Evolutionary conservation across 1,140 invertebrate genomes (phyloP), one percentile per base, ranked within the genome.

Genomic region (Philotrypesis tridentata): DNA sequence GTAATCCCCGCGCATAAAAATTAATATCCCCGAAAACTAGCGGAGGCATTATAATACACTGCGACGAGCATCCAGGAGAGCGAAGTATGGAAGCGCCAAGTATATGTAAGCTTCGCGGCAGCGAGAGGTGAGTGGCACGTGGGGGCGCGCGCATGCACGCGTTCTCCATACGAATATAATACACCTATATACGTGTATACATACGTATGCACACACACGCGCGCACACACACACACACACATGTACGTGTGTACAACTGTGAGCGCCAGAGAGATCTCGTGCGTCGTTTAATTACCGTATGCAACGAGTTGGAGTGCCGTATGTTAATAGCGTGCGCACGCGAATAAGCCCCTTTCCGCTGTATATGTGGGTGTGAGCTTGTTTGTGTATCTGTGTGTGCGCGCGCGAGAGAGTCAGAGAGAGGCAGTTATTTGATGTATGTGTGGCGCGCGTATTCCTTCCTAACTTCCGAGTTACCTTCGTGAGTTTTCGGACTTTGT

Each of bases 231-330:
- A 14, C 29, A 12, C 29, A 33, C 67, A 33, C 17, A 70, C 17
- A 70, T 14, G 31, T 21, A 70, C 3, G 7, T 33, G 29, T n/a
- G 6, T 33, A 31, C 14, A 21, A 71, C 33, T 33, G 21, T 68
- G 27, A 21, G 31, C 63, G n/a, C 11, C 17, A 29, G 40, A 21
- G 37, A 68, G 25, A 75, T 82, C 29, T 82, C 80, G 80, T 82
- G 80, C 73, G 80, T 82, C 60, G 74, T 82, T 82, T 78, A 82
- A 82, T 82, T 78, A 82, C 68, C 81, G 81, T 76, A 48, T 82
- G 75, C 73, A 82, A 82, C 81, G 81, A 82, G 81, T 78, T 82
- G 74, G n/a, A 82, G 81, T 82, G 27, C 21, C 63, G 67, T 25
- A 40, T 23, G 33, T 7, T 60, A 23, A 27, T 80, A 27, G 68